These are phyloP conservation scores for Asteroscopus sphinx DNA, from an alignment of 2,888 invertebrate genomes.

Conservation along the genomic window DNA sequence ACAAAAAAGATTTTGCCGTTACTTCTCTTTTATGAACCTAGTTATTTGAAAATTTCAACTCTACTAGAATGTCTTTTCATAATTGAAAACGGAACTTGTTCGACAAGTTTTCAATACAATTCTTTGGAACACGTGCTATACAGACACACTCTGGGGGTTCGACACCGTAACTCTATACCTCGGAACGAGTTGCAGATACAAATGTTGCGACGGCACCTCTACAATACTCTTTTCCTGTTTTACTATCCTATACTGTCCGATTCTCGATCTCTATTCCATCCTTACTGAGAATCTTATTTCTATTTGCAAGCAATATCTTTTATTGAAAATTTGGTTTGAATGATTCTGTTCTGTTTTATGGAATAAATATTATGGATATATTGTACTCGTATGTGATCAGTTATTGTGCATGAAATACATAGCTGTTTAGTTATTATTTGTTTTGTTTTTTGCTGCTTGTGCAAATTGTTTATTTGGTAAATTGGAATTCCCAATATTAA, in stretches of 20 bases:
- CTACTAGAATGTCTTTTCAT: constrained; percentile 31
- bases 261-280: constrained; percentile 48
- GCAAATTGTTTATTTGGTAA: constrained; percentile 23
- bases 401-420: no score
- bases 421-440: no score
- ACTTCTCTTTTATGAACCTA: constrained; percentile 2
- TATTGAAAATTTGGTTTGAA: constrained; percentile 51
- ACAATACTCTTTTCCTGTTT: constrained; percentile 62
- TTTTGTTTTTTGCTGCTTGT: not conserved
- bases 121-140: constrained; percentile 41
- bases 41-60: constrained; percentile 23
- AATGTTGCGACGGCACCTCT: constrained; percentile 51
- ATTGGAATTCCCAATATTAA: no score
- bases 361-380: no score
- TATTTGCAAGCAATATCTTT: constrained; percentile 56
- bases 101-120: constrained; percentile 51
- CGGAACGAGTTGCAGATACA: constrained; percentile 54
- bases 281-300: constrained; percentile 53
- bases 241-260: constrained; percentile 56
- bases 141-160: constrained; percentile 54
- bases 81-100: constrained; percentile 50
- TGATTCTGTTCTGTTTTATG: constrained; percentile 18
- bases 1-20: not conserved
- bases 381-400: constrained; percentile 17
- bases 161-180: constrained; percentile 55